These are phyloP conservation scores for Drosophila jambulina DNA, from an alignment of 1,140 invertebrate species.

Conservation along the genomic window DNA sequence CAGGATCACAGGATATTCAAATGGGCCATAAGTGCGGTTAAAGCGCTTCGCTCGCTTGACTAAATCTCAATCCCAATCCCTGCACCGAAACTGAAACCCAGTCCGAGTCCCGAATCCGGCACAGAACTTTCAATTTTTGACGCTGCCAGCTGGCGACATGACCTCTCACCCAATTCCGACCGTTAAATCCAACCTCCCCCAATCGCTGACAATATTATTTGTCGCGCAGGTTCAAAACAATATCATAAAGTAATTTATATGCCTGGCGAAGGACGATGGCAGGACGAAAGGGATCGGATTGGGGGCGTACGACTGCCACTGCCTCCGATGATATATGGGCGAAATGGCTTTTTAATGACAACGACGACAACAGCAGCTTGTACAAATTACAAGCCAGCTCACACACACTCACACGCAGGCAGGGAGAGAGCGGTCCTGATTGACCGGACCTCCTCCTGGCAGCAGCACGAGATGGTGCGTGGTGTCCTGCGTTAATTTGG, in stretches of 20 bases:
- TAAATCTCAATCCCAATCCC: slow-evolving; percentile 65
- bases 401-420: slow-evolving; percentile 17
- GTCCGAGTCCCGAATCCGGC: slow-evolving; percentile 14
- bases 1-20: slow-evolving; percentile 79
- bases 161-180: slow-evolving; percentile 41
- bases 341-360: slow-evolving; percentile 83
- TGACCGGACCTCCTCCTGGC: slow-evolving; percentile 49
- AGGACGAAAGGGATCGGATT: slow-evolving; percentile 22
- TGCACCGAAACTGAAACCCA: slow-evolving; percentile 4
- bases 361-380: slow-evolving; percentile 83
- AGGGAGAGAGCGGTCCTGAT: slow-evolving; percentile 46
- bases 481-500: slow-evolving; percentile 66
- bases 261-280: slow-evolving; percentile 40
- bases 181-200: slow-evolving; percentile 20
- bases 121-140: slow-evolving; percentile 78
- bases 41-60: slow-evolving; percentile 73
- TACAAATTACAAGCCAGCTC: slow-evolving; percentile 73
- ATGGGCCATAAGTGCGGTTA: slow-evolving; percentile 82
- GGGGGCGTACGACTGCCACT: slow-evolving; percentile 38
- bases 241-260: slow-evolving; percentile 84
- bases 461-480: slow-evolving; percentile 9
- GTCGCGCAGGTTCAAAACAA: slow-evolving; percentile 82
- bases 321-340: slow-evolving; percentile 73
- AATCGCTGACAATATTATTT: slow-evolving; percentile 77
- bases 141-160: slow-evolving; percentile 75